Base-by-base conservation (phyloP, 2,113 vertebrate species). In the Colossoma macropomum region DNA sequence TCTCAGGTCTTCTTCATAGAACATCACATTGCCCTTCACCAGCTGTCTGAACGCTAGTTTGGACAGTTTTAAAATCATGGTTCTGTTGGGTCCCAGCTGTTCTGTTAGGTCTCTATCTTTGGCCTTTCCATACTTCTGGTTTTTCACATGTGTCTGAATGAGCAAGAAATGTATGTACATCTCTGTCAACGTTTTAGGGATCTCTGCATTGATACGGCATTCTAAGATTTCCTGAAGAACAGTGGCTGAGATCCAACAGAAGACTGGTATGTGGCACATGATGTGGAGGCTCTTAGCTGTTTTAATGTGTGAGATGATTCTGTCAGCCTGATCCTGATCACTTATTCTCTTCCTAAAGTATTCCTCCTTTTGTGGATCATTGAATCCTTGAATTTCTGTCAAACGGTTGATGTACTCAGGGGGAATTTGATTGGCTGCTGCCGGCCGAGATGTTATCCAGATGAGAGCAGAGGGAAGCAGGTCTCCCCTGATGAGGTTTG, bases 381-480 rank as follows among this genome's bases (percentile, higher is more conserved):
- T 13, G 59, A 62, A 62, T 62, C 59, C 59, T 27, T 62, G 59
- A 3, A 62, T 62, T 62, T 62, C 59, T 27, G 59, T 62, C 59
- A 62, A 27, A 3, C 59, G 59, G 12, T 62, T 27, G 11, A 62
- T 2, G 59, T 62, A 62, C n/a, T 13, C n/a, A 25, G 59, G n/a
- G 11, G 59, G 59, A 23, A 62, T 62, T 27, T 62, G 59, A 62
- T 27, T 62, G 59, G 59, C 59, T 27, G 59, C 59, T 0, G 59
- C 59, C 27, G 59, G 59, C 2, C 59, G 59, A 62, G n/a, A 25
- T 2, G 59, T 62, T n/a, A 62, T 27, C 59, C 59, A 62, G 59
- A 62, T 27, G 59, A 62, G 59, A 62, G 59, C 59, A 27, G 59
- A 62, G n/a, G 59, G 59, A 62, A 62, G 23, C n/a, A 62, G 59